Percentiles rank a stretch among this genome's conserved stretches.
These are phyloP conservation scores for Poecile atricapillus DNA, from an alignment of 2,113 vertebrate species.

Conservation along the genomic window DNA sequence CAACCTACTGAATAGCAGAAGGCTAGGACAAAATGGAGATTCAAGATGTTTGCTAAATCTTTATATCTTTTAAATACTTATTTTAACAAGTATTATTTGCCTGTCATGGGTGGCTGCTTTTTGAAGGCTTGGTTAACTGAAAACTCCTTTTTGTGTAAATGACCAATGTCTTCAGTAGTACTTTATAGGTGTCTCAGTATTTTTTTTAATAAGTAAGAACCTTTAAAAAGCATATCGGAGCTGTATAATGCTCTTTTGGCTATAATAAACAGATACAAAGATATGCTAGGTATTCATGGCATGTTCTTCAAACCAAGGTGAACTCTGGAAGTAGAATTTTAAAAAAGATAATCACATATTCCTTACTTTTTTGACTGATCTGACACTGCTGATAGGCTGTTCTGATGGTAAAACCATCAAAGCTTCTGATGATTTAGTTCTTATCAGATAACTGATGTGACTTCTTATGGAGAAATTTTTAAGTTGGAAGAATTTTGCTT, in stretches of 20 bases:
- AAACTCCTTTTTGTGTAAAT: constrained; percentile 5
- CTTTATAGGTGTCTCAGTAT: neutral
- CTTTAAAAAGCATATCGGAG: neutral
- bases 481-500: neutral
- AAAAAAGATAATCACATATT: neutral
- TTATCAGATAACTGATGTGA: neutral
- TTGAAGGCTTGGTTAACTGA: neutral
- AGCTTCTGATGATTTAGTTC: neutral
- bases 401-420: neutral
- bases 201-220: neutral
- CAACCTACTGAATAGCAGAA: constrained; percentile 48
- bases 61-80: neutral
- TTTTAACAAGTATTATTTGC: constrained; percentile 19
- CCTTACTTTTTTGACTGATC: neutral
- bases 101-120: constrained; percentile 38
- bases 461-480: neutral
- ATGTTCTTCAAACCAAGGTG: neutral
- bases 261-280: neutral
- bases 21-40: constrained; percentile 59
- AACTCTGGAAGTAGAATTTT: neutral
- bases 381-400: neutral
- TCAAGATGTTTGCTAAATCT: constrained; percentile 56
- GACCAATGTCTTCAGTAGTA: constrained; percentile 56
- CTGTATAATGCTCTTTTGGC: neutral
- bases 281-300: neutral